Conservation (phyloP, 2,113 vertebrate genomes). For the Siniperca knerii region DNA sequence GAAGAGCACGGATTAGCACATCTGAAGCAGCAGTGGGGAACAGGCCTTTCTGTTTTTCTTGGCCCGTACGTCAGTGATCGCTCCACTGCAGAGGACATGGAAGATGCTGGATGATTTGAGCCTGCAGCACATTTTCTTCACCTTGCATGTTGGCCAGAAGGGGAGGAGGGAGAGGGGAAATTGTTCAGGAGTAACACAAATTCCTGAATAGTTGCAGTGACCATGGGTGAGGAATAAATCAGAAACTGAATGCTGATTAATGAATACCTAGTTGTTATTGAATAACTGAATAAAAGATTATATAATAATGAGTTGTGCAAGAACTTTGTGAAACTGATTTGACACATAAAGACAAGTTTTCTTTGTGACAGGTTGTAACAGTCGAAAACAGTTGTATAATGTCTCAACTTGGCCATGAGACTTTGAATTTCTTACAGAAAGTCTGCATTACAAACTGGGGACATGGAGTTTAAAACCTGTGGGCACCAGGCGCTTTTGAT, state of each 20-base stretch:
- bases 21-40: constrained; percentile 69
- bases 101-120: constrained; percentile 39
- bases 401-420: not conserved
- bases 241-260: not conserved
- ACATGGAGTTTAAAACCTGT: not conserved
- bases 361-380: not conserved
- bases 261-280: constrained; percentile 17
- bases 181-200: constrained; percentile 17
- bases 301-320: not conserved
- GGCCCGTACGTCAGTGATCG: constrained; percentile 63
- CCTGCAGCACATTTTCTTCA: constrained; percentile 52
- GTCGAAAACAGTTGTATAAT: not conserved
- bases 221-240: not conserved
- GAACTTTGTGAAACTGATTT: not conserved
- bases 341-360: not conserved
- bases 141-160: constrained; percentile 19
- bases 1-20: constrained; percentile 77
- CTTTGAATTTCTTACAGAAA: not conserved
- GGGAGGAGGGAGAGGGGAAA: not conserved
- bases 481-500: not conserved
- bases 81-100: constrained; percentile 50
- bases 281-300: constrained; percentile 13
- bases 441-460: not conserved
- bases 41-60: constrained; percentile 76
- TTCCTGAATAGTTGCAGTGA: constrained; percentile 1